These are phyloP conservation scores for Brachyalestes nurse DNA, from an alignment of 2,797 vertebrate species.

Conservation along the genomic window DNA sequence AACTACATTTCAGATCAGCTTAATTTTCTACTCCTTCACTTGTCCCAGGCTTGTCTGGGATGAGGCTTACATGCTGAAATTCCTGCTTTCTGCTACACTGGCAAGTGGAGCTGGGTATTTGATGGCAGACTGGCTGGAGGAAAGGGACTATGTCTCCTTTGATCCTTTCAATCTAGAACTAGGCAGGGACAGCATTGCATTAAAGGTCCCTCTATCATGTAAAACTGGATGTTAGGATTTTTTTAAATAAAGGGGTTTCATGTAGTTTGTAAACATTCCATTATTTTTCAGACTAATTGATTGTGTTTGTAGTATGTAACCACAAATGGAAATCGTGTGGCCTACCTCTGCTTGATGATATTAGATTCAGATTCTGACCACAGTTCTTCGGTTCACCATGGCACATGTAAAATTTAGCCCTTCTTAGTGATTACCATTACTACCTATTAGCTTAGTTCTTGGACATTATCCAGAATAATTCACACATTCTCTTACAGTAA, in stretches of 20 bases:
- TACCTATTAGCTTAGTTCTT: conserved; percentile 67
- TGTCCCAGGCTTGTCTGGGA: conserved; percentile 28
- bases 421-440: conserved; percentile 70
- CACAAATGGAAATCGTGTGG: conserved; percentile 73
- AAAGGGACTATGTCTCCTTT: conserved; percentile 9
- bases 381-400: conserved; percentile 64
- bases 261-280: conserved; percentile 48
- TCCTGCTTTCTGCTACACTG: conserved; percentile 35
- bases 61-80: conserved; percentile 45
- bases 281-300: conserved; percentile 76
- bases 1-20: conserved; percentile 50
- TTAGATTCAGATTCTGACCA: conserved; percentile 70
- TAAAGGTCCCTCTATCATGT: neutral
- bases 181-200: neutral
- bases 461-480: conserved; percentile 60
- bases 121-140: conserved; percentile 37
- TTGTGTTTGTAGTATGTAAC: conserved; percentile 74
- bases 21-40: conserved; percentile 38
- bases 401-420: conserved; percentile 59
- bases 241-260: too few species aligned
- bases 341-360: conserved; percentile 71
- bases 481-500: conserved; percentile 57
- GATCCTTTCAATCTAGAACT: conserved; percentile 5
- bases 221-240: too few species aligned
- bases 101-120: conserved; percentile 36